Percentiles rank a stretch among this genome's conserved stretches.
Conservation (phyloP, 2,113 vertebrate genomes). For the Oryzias melastigma region DNA sequence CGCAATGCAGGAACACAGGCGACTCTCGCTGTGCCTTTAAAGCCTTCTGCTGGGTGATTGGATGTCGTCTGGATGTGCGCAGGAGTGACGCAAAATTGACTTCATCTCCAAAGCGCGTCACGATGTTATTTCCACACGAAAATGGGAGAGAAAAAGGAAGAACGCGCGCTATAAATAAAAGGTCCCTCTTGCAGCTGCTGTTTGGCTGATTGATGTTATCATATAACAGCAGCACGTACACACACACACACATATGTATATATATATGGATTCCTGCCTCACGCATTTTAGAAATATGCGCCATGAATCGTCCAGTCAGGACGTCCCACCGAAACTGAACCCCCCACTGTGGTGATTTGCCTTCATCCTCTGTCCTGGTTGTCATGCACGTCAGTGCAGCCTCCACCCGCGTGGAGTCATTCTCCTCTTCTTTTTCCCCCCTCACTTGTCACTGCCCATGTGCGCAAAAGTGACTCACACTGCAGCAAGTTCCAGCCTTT, state of each 20-base stretch:
- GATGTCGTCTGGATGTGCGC: conserved; percentile 77
- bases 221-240: not conserved
- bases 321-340: conserved; percentile 29
- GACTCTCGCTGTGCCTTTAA: conserved; percentile 72
- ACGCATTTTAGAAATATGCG: too few relatives aligned
- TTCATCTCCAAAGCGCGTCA: conserved; percentile 77
- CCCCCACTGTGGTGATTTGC: conserved; percentile 27
- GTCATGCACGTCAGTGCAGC: conserved; percentile 55
- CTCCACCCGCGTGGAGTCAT: conserved; percentile 52
- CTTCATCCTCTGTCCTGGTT: conserved; percentile 38
- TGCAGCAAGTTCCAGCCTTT: conserved; percentile 80
- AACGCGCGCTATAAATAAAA: conserved; percentile 21
- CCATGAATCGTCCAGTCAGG: not conserved
- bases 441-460: conserved; percentile 76
- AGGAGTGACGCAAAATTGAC: conserved; percentile 81
- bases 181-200: conserved; percentile 15
- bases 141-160: conserved; percentile 9
- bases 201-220: not conserved
- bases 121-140: conserved; percentile 64
- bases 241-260: too few relatives aligned
- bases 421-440: conserved; percentile 36
- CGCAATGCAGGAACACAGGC: conserved; percentile 63
- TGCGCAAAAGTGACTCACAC: conserved; percentile 85
- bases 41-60: conserved; percentile 60
- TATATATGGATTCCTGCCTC: too few relatives aligned